Conservation (phyloP, 2,113 vertebrate species). For the Pholis gunnellus region DNA sequence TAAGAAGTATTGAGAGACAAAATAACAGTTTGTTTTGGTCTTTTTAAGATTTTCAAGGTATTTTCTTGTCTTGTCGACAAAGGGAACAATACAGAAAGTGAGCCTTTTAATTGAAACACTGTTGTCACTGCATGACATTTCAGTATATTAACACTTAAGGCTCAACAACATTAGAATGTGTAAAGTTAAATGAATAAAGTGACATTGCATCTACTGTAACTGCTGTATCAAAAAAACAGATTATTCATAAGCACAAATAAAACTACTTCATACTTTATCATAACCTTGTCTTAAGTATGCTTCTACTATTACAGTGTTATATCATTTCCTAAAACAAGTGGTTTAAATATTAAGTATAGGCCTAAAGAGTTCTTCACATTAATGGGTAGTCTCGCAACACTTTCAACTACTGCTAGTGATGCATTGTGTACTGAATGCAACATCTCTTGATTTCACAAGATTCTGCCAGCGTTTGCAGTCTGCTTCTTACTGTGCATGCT, state of each 20-base stretch:
- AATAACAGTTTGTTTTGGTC: background rate
- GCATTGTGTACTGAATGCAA: slow-evolving; percentile 20
- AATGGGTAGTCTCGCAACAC: background rate
- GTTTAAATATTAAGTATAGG: background rate
- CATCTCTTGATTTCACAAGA: slow-evolving; percentile 26
- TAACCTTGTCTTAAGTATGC: background rate
- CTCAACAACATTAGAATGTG: slow-evolving; percentile 4
- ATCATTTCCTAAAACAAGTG: background rate
- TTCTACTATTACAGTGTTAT: background rate
- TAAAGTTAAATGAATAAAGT: slow-evolving; percentile 6
- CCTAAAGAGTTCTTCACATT: background rate
- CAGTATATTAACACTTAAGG: background rate
- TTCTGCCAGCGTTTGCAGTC: slow-evolving; percentile 15
- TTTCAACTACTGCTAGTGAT: slow-evolving; percentile 12
- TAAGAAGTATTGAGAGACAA: background rate
- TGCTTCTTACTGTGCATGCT: slow-evolving; percentile 20
- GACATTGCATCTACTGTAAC: slow-evolving; percentile 10
- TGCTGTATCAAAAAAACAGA: slow-evolving; percentile 18
- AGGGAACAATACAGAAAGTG: background rate
- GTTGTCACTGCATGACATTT: background rate
- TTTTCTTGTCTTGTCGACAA: background rate
- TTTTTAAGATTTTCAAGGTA: background rate
- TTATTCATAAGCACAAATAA: slow-evolving; percentile 41
- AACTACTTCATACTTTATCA: slow-evolving; percentile 7
- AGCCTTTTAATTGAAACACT: background rate